A percentile compares a stretch with the other conserved stretches of the same genome.
These are phyloP conservation scores for Sebastes elongatus DNA, from an alignment of 2,797 vertebrate species.

Conservation along the genomic window DNA sequence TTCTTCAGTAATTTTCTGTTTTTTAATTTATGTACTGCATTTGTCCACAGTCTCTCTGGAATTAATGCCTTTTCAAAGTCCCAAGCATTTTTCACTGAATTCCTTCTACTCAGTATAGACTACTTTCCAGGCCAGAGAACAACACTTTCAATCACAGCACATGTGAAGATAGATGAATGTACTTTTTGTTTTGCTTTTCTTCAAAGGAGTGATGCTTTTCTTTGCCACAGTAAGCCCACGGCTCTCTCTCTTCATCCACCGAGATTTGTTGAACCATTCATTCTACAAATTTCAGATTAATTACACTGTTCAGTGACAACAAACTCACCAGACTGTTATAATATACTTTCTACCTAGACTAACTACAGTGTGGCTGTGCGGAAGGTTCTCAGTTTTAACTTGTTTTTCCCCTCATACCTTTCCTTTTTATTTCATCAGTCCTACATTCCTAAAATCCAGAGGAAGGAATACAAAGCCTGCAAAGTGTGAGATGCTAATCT, in stretches of 20 bases:
- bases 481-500: slow-evolving; percentile 23
- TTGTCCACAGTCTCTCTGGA: background rate
- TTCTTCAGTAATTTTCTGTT: background rate
- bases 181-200: slow-evolving; percentile 2
- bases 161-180: slow-evolving; percentile 22
- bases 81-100: slow-evolving; percentile 7
- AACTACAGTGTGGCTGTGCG: background rate
- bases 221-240: slow-evolving; percentile 7
- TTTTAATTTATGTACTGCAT: background rate
- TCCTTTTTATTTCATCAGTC: background rate
- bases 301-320: background rate
- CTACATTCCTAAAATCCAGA: background rate
- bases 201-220: background rate
- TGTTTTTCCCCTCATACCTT: background rate
- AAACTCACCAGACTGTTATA: background rate
- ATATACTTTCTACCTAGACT: background rate
- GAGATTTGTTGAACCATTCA: slow-evolving; percentile 1
- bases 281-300: slow-evolving; percentile 18
- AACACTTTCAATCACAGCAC: slow-evolving; percentile 24
- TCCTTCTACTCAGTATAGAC: slow-evolving; percentile 6
- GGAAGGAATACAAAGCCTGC: background rate
- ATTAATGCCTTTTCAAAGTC: background rate
- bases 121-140: slow-evolving; percentile 13
- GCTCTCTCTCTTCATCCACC: background rate
- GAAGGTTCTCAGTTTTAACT: background rate